Evolutionary conservation across 1,140 invertebrate genomes (phyloP).

Genomic region (Trichogramma pretiosum): DNA sequence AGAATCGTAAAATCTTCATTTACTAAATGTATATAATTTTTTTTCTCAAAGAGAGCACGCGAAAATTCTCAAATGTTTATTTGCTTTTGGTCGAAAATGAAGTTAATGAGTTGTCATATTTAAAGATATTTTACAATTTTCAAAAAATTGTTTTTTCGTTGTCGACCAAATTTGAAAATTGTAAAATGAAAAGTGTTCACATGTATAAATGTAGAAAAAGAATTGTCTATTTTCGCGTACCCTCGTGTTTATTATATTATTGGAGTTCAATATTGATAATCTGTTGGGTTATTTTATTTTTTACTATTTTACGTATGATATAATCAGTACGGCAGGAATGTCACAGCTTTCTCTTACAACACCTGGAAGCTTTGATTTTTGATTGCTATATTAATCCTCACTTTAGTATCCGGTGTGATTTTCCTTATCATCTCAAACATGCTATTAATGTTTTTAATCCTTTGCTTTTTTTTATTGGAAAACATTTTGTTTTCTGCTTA

Average conservation of each 20-base stretch:
- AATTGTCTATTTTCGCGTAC: not conserved
- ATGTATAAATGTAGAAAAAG: slow-evolving; percentile 6
- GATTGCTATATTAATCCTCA: too few relatives aligned
- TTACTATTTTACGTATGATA: too few relatives aligned
- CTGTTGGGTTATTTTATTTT: not conserved
- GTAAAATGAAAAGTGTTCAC: not conserved
- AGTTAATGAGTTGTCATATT: not conserved
- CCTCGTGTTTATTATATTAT: not conserved
- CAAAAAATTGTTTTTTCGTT: not conserved
- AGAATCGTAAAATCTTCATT: too few relatives aligned
- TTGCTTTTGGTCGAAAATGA: too few relatives aligned
- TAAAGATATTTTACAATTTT: slow-evolving; percentile 4
- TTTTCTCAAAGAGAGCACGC: too few relatives aligned
- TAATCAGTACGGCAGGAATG: slow-evolving; percentile 1
- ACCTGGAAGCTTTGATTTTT: slow-evolving; percentile 2
- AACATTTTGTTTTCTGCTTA: not conserved
- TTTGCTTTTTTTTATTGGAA: not conserved
- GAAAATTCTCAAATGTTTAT: too few relatives aligned
- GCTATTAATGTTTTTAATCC: not conserved
- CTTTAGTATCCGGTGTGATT: too few relatives aligned
- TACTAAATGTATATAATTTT: too few relatives aligned
- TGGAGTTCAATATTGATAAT: not conserved
- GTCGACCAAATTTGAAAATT: not conserved
- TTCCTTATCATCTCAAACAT: not conserved
- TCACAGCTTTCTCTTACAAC: slow-evolving; percentile 1